Conservation (phyloP, 1,140 invertebrate genomes). For the Stegodyphus dumicola region DNA sequence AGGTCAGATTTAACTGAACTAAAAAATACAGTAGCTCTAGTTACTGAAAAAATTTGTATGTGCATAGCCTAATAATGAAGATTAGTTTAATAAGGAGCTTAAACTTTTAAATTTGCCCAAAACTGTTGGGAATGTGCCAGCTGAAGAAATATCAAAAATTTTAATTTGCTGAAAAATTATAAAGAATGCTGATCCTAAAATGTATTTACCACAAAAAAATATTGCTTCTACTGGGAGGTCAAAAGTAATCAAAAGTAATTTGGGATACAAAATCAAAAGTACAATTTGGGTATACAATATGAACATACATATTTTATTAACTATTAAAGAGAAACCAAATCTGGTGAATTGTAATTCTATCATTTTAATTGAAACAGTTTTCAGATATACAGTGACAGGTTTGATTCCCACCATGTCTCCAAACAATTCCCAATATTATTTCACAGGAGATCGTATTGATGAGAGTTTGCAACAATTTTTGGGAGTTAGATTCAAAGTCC, state of each 20-base stretch:
- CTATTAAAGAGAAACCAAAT: slow-evolving; percentile 22
- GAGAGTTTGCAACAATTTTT: neutral
- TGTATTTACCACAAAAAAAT: slow-evolving; percentile 4
- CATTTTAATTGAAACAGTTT: slow-evolving; percentile 15
- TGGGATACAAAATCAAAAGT: no score
- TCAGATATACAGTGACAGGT: slow-evolving; percentile 7
- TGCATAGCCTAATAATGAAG: neutral
- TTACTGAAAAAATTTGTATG: neutral
- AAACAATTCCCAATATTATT: neutral
- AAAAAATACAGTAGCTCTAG: neutral
- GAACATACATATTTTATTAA: slow-evolving; percentile 7
- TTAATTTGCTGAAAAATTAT: neutral
- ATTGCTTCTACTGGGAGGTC: neutral
- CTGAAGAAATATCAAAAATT: neutral
- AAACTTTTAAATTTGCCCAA: slow-evolving; percentile 10
- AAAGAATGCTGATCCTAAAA: neutral
- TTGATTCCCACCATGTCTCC: neutral
- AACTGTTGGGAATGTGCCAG: neutral
- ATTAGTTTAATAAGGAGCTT: slow-evolving; percentile 58
- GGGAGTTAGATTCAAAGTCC: neutral
- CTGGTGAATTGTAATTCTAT: neutral
- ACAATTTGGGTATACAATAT: no score
- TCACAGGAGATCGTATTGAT: neutral
- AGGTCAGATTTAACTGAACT: neutral
- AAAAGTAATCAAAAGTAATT: no score